Evolutionary conservation across 2,888 invertebrate species (phyloP).

Genomic region (Pegoplata infirma): DNA sequence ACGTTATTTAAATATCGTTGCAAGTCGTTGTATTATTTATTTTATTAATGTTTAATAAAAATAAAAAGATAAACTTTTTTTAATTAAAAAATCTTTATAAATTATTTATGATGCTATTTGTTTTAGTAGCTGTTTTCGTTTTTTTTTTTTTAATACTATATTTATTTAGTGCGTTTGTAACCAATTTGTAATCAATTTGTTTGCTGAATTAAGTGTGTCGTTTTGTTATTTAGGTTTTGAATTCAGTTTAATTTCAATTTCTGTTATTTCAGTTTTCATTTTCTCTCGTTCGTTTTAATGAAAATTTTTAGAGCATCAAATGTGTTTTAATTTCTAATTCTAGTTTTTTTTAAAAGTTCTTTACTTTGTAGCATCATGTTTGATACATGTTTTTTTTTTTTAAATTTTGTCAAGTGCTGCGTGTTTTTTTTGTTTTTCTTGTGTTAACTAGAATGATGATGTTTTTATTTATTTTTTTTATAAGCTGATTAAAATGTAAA

Average conservation of each 20-base stretch:
- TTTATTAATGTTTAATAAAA: slow-evolving; percentile 25
- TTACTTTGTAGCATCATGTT: slow-evolving; percentile 12
- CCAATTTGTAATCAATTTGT: slow-evolving; percentile 1
- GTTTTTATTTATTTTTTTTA: slow-evolving; percentile 2
- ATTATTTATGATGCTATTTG: slow-evolving; percentile 32
- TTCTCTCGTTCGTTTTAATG: too few species aligned
- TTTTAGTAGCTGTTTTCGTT: slow-evolving; percentile 26
- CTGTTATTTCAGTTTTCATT: neutral
- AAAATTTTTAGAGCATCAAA: slow-evolving; percentile 54
- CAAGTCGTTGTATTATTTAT: neutral
- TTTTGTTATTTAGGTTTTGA: neutral
- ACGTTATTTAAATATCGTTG: slow-evolving; percentile 5
- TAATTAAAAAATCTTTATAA: slow-evolving; percentile 2
- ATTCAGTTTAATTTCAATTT: neutral
- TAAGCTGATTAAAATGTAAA: slow-evolving; percentile 45
- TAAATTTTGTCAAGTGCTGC: slow-evolving; percentile 3
- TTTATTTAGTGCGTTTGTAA: slow-evolving; percentile 5
- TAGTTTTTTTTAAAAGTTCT: slow-evolving; percentile 24
- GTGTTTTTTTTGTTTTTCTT: neutral
- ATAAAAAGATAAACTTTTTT: slow-evolving; percentile 8
- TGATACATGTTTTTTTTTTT: neutral
- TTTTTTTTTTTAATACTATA: neutral
- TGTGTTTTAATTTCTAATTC: slow-evolving; percentile 37
- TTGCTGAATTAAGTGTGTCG: slow-evolving; percentile 3
- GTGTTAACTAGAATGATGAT: slow-evolving; percentile 6